phyloP scores from a whole-genome alignment of 1,140 invertebrate genomes.

The Belonocnema kinseyi region DNA sequence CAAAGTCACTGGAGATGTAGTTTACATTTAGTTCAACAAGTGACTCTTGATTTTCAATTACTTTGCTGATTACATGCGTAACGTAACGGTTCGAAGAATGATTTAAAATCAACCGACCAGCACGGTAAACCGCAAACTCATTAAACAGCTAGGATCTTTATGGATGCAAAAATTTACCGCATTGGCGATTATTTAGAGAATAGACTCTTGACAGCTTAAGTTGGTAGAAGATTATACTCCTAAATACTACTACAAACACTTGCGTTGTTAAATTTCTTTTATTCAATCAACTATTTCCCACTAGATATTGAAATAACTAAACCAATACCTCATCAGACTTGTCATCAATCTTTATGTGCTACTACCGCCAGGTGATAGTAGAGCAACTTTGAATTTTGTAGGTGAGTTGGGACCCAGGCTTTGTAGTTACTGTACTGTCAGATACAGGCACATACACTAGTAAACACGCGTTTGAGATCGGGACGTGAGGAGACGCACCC shows the following conservation, averaged over 20 bases:
- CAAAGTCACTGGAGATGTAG: neutral
- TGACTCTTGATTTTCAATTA: constrained; percentile 22
- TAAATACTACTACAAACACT: too few species aligned
- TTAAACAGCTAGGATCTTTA: constrained; percentile 1
- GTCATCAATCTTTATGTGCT: neutral
- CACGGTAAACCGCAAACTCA: constrained; percentile 22
- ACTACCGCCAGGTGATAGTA: neutral
- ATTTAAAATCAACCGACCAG: neutral
- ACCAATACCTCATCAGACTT: neutral
- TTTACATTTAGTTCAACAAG: constrained; percentile 1
- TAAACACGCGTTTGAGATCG: constrained; percentile 40
- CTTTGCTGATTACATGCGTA: neutral
- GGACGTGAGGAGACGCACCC: constrained; percentile 49
- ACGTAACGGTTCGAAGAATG: constrained; percentile 5
- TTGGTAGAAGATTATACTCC: neutral
- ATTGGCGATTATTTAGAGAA: constrained; percentile 5
- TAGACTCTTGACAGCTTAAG: neutral
- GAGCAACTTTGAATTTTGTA: neutral
- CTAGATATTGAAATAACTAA: too few species aligned
- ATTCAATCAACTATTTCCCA: too few species aligned
- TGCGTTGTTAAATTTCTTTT: too few species aligned
- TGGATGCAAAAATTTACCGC: neutral
- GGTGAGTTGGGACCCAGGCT: neutral
- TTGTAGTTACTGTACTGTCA: constrained; percentile 10
- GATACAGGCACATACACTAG: neutral